phyloP scores from a whole-genome alignment of 2,888 invertebrate species.

The Limnephilus marmoratus region DNA sequence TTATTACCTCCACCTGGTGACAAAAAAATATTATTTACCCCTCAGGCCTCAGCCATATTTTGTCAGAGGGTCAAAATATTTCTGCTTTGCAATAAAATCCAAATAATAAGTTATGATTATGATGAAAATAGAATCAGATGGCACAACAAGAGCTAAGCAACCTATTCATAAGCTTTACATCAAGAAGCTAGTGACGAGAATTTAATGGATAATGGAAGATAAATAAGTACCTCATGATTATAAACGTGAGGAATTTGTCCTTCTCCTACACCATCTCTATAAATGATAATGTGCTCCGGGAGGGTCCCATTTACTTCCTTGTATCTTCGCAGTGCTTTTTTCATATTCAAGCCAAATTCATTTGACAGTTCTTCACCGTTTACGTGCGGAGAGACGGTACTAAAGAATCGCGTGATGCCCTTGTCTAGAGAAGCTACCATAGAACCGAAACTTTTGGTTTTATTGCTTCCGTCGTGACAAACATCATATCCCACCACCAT shows the following conservation, averaged over 20 bases:
- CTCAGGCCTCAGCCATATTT: too few relatives aligned
- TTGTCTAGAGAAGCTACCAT: conserved; percentile 85
- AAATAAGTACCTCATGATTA: conserved; percentile 82
- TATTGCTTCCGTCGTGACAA: conserved; percentile 87
- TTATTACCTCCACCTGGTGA: conserved; percentile 74
- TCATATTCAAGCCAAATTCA: conserved; percentile 82
- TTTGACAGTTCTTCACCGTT: conserved; percentile 87
- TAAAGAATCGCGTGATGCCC: conserved; percentile 82
- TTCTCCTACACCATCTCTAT: conserved; percentile 97
- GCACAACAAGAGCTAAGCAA: too few relatives aligned
- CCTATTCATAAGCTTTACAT: too few relatives aligned
- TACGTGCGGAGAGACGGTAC: conserved; percentile 84
- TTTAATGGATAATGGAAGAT: neutral
- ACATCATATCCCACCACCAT: conserved; percentile 95
- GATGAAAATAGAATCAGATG: too few relatives aligned
- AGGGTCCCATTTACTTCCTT: conserved; percentile 69
- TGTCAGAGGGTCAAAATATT: too few relatives aligned
- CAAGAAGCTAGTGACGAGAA: too few relatives aligned
- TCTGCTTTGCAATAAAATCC: too few relatives aligned
- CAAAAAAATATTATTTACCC: neutral
- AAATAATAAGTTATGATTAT: too few relatives aligned
- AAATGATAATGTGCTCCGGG: conserved; percentile 88
- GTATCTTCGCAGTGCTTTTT: conserved; percentile 76
- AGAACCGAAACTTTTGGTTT: conserved; percentile 84
- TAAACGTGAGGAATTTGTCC: conserved; percentile 90